A percentile compares a stretch with the other conserved stretches of the same genome.
phyloP scores from a whole-genome alignment of 2,797 vertebrate species.

The Oceanodroma leucorhoa region DNA sequence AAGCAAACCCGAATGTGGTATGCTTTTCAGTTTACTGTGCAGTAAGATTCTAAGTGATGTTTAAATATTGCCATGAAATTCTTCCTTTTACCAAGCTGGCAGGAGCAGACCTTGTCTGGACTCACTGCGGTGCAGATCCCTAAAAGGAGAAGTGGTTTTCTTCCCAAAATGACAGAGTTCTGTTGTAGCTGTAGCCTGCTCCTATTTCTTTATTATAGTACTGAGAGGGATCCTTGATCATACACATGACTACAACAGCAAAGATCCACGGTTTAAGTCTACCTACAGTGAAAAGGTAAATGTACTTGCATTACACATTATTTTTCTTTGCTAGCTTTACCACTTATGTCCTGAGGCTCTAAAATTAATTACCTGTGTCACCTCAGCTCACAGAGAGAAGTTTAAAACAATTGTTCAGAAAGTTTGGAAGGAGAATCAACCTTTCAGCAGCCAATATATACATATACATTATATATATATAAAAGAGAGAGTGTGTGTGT shows the following conservation, averaged over 20 bases:
- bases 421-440: neutral
- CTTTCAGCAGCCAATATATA: neutral
- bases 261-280: neutral
- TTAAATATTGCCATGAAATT: neutral
- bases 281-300: neutral
- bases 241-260: neutral
- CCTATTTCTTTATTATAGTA: neutral
- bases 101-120: neutral
- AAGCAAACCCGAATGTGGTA: neutral
- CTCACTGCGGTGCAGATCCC: neutral
- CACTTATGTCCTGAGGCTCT: neutral
- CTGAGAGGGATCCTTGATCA: neutral
- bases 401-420: neutral
- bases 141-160: neutral
- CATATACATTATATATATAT: rapidly evolving
- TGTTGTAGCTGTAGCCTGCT: neutral
- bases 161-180: neutral
- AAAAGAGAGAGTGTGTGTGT: rapidly evolving
- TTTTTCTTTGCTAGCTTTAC: neutral
- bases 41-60: neutral
- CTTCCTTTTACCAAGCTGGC: neutral
- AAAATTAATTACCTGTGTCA: neutral
- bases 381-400: neutral
- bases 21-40: neutral
- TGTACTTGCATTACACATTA: neutral